Percentiles rank a stretch among this genome's conserved stretches.
phyloP scores from a whole-genome alignment of 2,797 vertebrate genomes.

The Adelosebastes latens region DNA sequence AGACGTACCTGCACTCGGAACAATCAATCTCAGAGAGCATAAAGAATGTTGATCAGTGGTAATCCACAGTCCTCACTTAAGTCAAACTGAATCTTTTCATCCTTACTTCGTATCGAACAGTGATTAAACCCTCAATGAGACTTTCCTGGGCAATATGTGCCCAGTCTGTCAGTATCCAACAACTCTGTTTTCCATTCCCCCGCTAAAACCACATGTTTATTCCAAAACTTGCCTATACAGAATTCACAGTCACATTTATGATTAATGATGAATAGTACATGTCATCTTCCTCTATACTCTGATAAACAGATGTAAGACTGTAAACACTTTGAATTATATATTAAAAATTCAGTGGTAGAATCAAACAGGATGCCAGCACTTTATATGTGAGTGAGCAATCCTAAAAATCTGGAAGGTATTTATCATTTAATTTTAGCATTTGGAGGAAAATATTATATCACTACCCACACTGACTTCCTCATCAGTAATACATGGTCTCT shows the following conservation, averaged over 20 bases:
- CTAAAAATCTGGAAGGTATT: neutral
- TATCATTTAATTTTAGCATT: neutral
- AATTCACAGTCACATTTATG: neutral
- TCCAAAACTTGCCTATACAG: neutral
- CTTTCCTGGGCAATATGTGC: constrained; percentile 37
- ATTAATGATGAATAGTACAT: constrained; percentile 12
- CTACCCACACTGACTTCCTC: neutral
- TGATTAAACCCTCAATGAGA: constrained; percentile 67
- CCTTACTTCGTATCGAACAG: constrained; percentile 65
- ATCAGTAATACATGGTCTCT: constrained; percentile 16
- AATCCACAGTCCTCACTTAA: constrained; percentile 65
- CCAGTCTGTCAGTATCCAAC: constrained; percentile 11
- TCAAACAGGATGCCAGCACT: neutral
- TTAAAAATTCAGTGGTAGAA: constrained; percentile 1
- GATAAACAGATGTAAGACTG: constrained; percentile 16
- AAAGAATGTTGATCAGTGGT: constrained; percentile 60
- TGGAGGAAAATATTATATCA: constrained; percentile 13
- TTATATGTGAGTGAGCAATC: neutral
- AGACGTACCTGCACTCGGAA: constrained; percentile 43
- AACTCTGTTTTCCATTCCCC: neutral
- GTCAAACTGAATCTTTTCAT: constrained; percentile 59
- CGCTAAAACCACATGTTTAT: neutral
- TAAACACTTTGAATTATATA: constrained; percentile 35
- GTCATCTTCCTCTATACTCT: constrained; percentile 2
- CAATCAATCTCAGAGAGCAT: constrained; percentile 58